Base-by-base conservation (phyloP, 2,888 invertebrate genomes). In the Ochropleura leucogaster region DNA sequence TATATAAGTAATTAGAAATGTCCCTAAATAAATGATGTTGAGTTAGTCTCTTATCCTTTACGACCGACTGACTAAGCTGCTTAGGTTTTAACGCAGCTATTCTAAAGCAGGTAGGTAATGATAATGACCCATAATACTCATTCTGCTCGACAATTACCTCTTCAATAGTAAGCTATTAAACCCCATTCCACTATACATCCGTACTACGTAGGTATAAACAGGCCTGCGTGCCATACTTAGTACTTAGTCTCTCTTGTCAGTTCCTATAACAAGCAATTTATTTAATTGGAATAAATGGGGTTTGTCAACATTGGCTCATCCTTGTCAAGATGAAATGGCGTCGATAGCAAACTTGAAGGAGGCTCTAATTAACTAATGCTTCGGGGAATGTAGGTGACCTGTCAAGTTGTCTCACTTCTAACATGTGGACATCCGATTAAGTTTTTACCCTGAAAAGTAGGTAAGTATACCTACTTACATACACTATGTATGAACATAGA, bases 201-300 rank as follows among this genome's bases (percentile, higher is more conserved):
- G n/a, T 77, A 71, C 40, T 46, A 55, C 30, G 47, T 60, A 72
- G 42, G 30, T 49, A 55, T 46, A 42, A 57, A 53, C 30, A 57
- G 30, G 30, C 16, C 59, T 40, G 67, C 51, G 30, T 74, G 72
- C 72, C 78, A 74, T 30, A 62, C 10, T 73, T 55, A 53, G 68
- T 16, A 16, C 49, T 49, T 9, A 49, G 49, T 49, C 30, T 30
- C 65, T 72, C 72, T 62, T 77, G 79, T 82, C 70, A 74, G 72
- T 77, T 74, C 73, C 57, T 68, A 64, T 77, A 85, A 87, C 82
- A 80, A 83, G 84, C 90, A 90, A 91, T 92, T 85, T 80, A 84
- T 85, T 86, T 92, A 90, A 93, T 92, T 90, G 92, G 79, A 88
- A 89, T 89, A 90, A 91, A 86, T 90, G 87, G 72, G 60, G 78